Evolutionary conservation across 2,888 invertebrate genomes (phyloP), one percentile per base, ranked within the genome.

Genomic region (Augochlorella aurata): DNA sequence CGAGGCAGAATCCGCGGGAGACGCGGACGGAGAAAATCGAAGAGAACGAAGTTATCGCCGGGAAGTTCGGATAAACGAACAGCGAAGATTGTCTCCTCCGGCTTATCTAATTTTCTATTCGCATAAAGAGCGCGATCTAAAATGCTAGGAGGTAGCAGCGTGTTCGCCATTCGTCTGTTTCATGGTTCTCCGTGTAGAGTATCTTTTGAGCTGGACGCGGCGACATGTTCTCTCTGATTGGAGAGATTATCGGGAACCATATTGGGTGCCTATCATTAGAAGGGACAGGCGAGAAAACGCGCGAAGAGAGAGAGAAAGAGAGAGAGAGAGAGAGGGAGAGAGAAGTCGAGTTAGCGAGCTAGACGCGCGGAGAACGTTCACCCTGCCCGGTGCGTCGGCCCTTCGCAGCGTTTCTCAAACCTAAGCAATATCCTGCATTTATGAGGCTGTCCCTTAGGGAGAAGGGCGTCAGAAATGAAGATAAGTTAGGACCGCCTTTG

Each of bases 311-410:
- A 29, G 1, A 29, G 38, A 38, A 4, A 38, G 38, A 38, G 38
- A 38, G 38, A 38, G 38, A 5, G 38, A 38, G 38, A 38, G 38
- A 38, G 38, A 5, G 38, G 3, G 5, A 77, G 65, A 45, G 67
- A 77, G 81, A 79, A 74, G 49, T 49, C 45, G 65, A 68, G 77
- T 67, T 68, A 77, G 80, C 81, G 74, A 82, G 82, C 74, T 77
- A 83, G 70, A 75, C 83, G 69, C 24, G 58, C 61, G 79, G 86
- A 87, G 92, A 90, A 89, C 92, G 89, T 92, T 92, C 90, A 92
- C 92, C 92, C 91, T 90, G 90, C 84, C 80, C 88, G 89, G 90
- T 91, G 90, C 92, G 90, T 91, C 92, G 92, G 91, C 91, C 92
- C 92, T 92, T 91, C 88, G 79, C 88, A 90, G 91, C 89, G 92